Percentiles rank a stretch among this genome's conserved stretches.
phyloP scores from a whole-genome alignment of 1,140 invertebrate species.

The Plodia interpunctella region DNA sequence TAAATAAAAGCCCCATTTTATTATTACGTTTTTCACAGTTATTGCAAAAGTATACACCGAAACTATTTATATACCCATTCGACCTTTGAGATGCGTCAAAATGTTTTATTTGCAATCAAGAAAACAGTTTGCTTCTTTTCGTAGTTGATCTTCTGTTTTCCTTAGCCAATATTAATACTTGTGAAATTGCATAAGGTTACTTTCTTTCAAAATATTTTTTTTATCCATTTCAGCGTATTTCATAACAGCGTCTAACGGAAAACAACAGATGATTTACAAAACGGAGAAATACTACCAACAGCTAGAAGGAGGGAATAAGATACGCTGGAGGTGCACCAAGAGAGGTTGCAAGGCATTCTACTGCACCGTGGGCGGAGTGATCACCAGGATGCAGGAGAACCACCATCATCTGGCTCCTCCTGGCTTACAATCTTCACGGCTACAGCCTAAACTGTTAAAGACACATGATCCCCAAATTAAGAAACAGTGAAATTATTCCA shows the following conservation, averaged over 20 bases:
- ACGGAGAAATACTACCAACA: slow-evolving; percentile 43
- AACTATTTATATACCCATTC: no score
- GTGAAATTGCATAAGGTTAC: no score
- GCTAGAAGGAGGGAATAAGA: slow-evolving; percentile 32
- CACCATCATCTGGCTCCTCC: slow-evolving; percentile 30
- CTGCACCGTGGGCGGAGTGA: slow-evolving; percentile 29
- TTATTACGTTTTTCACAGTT: no score
- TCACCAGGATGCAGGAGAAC: slow-evolving; percentile 35
- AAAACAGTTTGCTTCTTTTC: no score
- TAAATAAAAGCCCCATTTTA: no score
- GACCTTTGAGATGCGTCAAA: no score
- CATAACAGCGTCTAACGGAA: slow-evolving; percentile 31
- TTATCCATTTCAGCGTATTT: slow-evolving; percentile 31
- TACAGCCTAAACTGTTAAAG: neutral
- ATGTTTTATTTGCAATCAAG: no score
- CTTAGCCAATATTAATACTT: no score
- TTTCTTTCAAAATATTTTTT: no score
- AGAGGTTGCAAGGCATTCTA: slow-evolving; percentile 42
- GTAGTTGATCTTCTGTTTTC: no score
- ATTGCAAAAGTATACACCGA: no score
- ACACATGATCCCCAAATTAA: neutral
- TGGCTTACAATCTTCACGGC: neutral
- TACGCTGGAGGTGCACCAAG: slow-evolving; percentile 46
- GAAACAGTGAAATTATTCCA: no score
- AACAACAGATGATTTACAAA: slow-evolving; percentile 42